phyloP scores from a whole-genome alignment of 2,113 vertebrate genomes.

The Rhabdornis inornatus region DNA sequence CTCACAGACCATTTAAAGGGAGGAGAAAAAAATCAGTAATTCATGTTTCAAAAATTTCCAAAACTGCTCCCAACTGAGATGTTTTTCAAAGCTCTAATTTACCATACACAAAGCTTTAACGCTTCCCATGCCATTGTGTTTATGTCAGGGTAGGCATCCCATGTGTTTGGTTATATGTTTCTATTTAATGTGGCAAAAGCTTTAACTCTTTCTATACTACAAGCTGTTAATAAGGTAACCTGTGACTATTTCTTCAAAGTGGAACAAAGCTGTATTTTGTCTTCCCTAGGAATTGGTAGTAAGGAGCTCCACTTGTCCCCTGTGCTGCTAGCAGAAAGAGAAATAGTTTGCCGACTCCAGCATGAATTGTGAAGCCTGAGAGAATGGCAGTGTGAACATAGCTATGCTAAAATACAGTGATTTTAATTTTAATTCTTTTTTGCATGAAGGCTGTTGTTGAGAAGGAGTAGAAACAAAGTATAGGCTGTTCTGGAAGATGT shows the following conservation, averaged over 20 bases:
- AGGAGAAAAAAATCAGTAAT: not conserved
- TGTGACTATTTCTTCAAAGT: not conserved
- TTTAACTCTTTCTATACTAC: not conserved
- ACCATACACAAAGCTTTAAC: not conserved
- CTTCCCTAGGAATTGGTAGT: not conserved
- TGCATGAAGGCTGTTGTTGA: conserved; percentile 16
- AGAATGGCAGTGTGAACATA: not conserved
- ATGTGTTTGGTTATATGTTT: accelerated
- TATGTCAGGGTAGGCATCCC: not conserved
- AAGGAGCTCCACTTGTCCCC: not conserved
- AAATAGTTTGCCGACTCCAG: not conserved
- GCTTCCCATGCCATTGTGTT: not conserved
- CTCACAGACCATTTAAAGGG: not conserved
- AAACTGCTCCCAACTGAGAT: conserved; percentile 46
- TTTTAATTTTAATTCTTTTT: not conserved
- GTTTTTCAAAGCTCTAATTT: conserved; percentile 22
- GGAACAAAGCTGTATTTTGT: not conserved
- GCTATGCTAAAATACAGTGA: not conserved
- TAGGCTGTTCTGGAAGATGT: conserved; percentile 6
- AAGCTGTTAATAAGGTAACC: not conserved
- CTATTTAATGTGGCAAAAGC: not conserved
- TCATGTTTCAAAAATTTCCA: not conserved
- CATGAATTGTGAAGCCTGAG: not conserved
- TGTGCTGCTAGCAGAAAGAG: not conserved
- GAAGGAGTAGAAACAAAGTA: conserved; percentile 2